These are phyloP conservation scores for Rhabdornis inornatus DNA, from an alignment of 2,113 vertebrate species.

Conservation along the genomic window DNA sequence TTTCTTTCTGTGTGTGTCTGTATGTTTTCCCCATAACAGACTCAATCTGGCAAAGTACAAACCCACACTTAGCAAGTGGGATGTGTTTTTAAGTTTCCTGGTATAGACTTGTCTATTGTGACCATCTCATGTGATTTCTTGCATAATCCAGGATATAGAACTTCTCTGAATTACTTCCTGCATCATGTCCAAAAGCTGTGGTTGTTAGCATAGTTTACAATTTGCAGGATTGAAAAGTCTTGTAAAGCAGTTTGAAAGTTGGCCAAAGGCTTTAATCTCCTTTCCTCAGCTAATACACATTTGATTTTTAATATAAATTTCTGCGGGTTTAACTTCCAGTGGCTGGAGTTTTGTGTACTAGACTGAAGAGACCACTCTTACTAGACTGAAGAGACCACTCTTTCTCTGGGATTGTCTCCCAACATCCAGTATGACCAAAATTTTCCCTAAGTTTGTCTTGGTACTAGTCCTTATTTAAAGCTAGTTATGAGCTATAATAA, in stretches of 20 bases:
- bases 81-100: background rate
- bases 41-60: background rate
- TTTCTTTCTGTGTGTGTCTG: background rate
- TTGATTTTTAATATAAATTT: background rate
- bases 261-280: background rate
- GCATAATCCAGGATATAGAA: background rate
- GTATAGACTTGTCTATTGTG: background rate
- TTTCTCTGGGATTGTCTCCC: background rate
- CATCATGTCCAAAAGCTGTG: background rate
- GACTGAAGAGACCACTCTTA: background rate
- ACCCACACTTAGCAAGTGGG: background rate
- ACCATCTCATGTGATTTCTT: background rate
- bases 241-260: background rate
- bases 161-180: conserved; percentile 30
- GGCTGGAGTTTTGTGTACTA: background rate
- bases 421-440: background rate
- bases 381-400: background rate
- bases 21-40: background rate
- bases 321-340: background rate
- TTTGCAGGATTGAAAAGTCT: background rate
- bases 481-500: background rate
- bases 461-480: background rate
- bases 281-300: background rate
- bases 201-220: background rate
- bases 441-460: background rate